Conservation (phyloP, 2,888 invertebrate species). For the Cephus nigrinus region DNA sequence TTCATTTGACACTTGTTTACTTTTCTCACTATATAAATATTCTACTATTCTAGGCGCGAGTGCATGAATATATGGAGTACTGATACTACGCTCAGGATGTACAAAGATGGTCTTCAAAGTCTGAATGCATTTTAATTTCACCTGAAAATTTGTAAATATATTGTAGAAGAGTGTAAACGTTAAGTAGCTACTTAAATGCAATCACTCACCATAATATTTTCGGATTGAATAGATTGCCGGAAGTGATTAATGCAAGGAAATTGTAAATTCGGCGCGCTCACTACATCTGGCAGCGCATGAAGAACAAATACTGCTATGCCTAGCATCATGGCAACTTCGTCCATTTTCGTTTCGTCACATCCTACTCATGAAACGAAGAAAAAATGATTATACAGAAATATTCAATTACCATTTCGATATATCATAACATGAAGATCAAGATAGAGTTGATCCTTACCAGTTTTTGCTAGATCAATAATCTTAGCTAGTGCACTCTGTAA, state of each 20-base stretch:
- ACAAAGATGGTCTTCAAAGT: constrained; percentile 82
- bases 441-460: constrained; percentile 67
- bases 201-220: constrained; percentile 70
- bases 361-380: constrained; percentile 57
- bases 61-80: constrained; percentile 84
- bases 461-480: constrained; percentile 90
- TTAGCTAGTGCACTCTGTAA: constrained; percentile 91
- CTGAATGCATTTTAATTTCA: constrained; percentile 83
- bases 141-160: constrained; percentile 65
- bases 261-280: constrained; percentile 83
- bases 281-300: constrained; percentile 82
- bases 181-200: constrained; percentile 11
- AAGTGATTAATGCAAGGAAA: constrained; percentile 95
- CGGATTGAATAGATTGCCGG: constrained; percentile 81
- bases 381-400: neutral
- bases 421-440: neutral
- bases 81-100: constrained; percentile 76
- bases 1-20: constrained; percentile 73
- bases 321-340: constrained; percentile 87
- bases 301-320: constrained; percentile 90
- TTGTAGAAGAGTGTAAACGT: constrained; percentile 9
- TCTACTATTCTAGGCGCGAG: constrained; percentile 84
- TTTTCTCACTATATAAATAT: constrained; percentile 75
- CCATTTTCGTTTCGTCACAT: constrained; percentile 80
- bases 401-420: neutral